phyloP scores from a whole-genome alignment of 2,113 vertebrate genomes.

The Anarrhichthys ocellatus region DNA sequence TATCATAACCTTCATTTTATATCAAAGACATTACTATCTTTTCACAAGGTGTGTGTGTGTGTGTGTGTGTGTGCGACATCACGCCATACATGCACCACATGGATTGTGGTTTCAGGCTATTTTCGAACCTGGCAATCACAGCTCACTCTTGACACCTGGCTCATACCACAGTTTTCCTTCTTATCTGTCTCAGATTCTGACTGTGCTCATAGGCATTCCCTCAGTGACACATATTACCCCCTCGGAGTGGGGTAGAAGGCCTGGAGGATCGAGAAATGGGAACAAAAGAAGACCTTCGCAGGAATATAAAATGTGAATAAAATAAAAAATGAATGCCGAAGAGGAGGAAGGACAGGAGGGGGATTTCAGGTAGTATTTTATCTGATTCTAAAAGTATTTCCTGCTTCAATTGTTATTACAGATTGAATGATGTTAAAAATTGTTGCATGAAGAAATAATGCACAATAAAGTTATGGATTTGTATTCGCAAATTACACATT shows the following conservation, averaged over 20 bases:
- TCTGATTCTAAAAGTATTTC: background rate
- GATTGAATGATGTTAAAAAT: background rate
- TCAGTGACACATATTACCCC: conserved; percentile 36
- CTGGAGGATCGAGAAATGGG: background rate
- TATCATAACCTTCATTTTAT: background rate
- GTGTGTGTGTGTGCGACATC: conserved; percentile 2
- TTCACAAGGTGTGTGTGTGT: conserved; percentile 15
- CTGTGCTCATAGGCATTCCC: conserved; percentile 37
- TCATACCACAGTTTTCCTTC: conserved; percentile 20
- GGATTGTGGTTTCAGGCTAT: conserved; percentile 26
- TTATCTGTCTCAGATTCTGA: conserved; percentile 30
- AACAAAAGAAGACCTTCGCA: background rate
- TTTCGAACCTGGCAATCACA: conserved; percentile 46
- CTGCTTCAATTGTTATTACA: background rate
- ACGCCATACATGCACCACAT: background rate
- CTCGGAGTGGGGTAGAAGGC: conserved; percentile 7
- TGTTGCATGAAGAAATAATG: background rate
- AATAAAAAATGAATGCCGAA: background rate
- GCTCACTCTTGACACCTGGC: conserved; percentile 50
- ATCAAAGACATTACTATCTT: conserved; percentile 44
- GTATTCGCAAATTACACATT: background rate
- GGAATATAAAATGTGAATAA: background rate
- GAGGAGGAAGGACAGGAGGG: background rate
- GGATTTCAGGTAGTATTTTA: background rate
- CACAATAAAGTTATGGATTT: background rate